These are phyloP conservation scores for Petrocephalus zakoni DNA, from an alignment of 2,113 vertebrate genomes.

Conservation along the genomic window DNA sequence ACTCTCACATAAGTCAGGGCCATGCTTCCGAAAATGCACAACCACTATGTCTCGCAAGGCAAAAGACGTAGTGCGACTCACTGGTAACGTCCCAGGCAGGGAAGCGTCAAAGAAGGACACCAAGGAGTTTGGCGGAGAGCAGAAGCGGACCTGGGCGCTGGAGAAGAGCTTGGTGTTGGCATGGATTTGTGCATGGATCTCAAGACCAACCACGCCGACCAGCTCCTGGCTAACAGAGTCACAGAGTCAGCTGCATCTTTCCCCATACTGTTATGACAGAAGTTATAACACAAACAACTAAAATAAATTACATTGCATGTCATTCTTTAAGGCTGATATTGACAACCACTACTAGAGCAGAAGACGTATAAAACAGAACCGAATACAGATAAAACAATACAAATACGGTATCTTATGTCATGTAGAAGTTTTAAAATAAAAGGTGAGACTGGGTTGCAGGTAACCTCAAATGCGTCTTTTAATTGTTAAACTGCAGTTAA, in stretches of 20 bases:
- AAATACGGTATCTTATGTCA: background rate
- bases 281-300: background rate
- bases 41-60: background rate
- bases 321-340: background rate
- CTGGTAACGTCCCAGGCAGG: constrained; percentile 92
- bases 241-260: background rate
- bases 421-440: background rate
- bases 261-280: background rate
- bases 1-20: background rate
- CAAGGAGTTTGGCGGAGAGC: constrained; percentile 84
- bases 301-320: background rate
- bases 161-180: constrained; percentile 93
- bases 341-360: background rate
- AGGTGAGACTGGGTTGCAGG: background rate
- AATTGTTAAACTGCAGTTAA: background rate
- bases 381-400: background rate
- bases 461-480: background rate
- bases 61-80: constrained; percentile 55
- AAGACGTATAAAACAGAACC: background rate
- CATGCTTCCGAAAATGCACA: background rate
- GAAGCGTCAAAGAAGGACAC: constrained; percentile 96
- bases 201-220: constrained; percentile 85
- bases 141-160: constrained; percentile 76
- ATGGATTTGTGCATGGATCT: constrained; percentile 91
- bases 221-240: constrained; percentile 51